Base-by-base conservation (phyloP, 2,797 vertebrate species). In the Microctenopoma lineatum region DNA sequence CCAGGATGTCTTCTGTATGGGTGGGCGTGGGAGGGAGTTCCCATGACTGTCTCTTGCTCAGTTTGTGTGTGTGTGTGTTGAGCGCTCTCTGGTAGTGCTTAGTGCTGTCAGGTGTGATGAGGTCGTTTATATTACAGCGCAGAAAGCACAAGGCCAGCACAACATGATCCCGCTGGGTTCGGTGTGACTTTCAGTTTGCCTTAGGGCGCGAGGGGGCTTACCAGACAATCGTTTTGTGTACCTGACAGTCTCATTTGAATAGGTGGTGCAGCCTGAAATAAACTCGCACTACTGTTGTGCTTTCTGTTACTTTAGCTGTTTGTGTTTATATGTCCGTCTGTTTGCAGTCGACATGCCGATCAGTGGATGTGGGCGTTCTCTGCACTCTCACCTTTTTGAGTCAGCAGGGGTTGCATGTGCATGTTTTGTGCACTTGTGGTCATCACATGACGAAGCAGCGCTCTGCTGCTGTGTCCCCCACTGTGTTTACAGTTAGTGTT, bases 91-190 rank as follows among this genome's bases (percentile, higher is more conserved):
- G 51, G 60, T 47, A 4, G 32, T n/a, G 67, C 70, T 60, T 32
- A 16, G 47, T 18, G 66, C 71, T 53, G 57, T 71, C 77, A 73
- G 83, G 79, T 86, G 77, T 66, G 75, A 72, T 75, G 75, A 84
- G 70, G 64, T 46, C 1, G 70, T 77, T 73, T 66, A 3, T 77
- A 57, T 68, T 79, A 77, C 81, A 10, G 79, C 21, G 73, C 75
- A 70, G 84, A 83, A 90, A 89, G 70, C 79, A 73, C 75, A 41
- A 87, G 73, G 76, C 75, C 83, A 88, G 90, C 87, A 73, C 70
- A 87, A 91, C 79, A 47, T 4, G 83, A 90, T 84, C 85, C 70
- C 75, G 53, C 62, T 44, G 54, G 55, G 4, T 67, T 70, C 74
- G 56, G 80, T 42, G 34, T 34, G 67, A 70, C 66, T 70, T 70